A percentile compares a stretch with the other conserved stretches of the same genome.
Evolutionary conservation across 2,797 vertebrate species (phyloP).

Genomic region (Tragopan temminckii): DNA sequence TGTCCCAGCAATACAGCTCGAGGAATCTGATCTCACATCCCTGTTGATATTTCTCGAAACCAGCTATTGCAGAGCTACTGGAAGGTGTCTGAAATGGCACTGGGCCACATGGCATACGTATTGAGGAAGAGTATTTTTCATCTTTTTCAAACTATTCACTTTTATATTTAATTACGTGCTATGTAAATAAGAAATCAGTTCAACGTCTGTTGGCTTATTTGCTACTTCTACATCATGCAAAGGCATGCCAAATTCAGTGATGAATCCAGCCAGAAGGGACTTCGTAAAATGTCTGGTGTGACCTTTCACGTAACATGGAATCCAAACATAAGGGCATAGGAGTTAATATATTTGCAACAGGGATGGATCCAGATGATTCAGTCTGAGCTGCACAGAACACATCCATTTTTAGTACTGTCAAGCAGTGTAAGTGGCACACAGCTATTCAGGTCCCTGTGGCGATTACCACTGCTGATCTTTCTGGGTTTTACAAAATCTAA

Average conservation of each 20-base stretch:
- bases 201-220: background rate
- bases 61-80: background rate
- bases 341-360: constrained; percentile 34
- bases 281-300: constrained; percentile 20
- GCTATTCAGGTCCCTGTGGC: background rate
- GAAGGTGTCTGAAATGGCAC: background rate
- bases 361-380: background rate
- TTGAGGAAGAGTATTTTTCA: background rate
- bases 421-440: background rate
- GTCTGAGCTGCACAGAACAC: background rate
- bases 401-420: constrained; percentile 12
- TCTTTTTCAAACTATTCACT: background rate
- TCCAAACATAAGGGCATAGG: constrained; percentile 1
- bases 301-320: constrained; percentile 29
- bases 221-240: background rate
- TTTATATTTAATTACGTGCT: background rate
- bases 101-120: background rate
- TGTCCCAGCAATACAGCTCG: background rate
- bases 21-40: background rate
- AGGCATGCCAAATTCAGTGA: background rate
- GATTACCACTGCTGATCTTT: background rate
- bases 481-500: background rate
- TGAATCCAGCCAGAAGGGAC: constrained; percentile 4
- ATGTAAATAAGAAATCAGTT: constrained; percentile 51
- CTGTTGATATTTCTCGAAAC: background rate